Evolutionary conservation across 1,140 invertebrate species (phyloP), one percentile per base, ranked within the genome.

Genomic region (Chionoecetes opilio): DNA sequence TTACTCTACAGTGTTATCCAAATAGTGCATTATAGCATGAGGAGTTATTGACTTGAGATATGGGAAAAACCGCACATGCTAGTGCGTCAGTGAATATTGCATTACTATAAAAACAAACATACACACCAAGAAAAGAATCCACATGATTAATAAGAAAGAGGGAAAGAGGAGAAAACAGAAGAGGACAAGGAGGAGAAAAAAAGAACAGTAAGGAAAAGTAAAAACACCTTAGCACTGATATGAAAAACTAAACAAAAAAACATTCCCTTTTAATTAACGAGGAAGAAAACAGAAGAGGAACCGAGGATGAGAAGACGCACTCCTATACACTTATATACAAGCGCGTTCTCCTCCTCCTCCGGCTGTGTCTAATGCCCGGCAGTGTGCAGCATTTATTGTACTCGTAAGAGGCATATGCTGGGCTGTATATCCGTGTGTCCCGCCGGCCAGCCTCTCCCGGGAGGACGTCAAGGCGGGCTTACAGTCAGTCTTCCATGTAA

Each of bases 321-420:
- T 53, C 46, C 46, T 53, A n/a, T n/a, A n/a, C n/a, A n/a, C n/a
- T n/a, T 46, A 8, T 46, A 46, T 46, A 75, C 63, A 75, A 26
- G n/a, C 63, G 21, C 63, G 21, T 75, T n/a, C 11, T 75, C 63
- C 63, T n/a, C n/a, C 63, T 75, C 63, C 21, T 75, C 63, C 63
- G 6, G 9, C 63, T 75, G 63, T n/a, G 63, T 26, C 63, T 75
- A 75, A 75, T 75, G 63, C 63, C 63, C 21, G 6, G 63, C 21
- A 75, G 63, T 75, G 21, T 75, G n/a, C n/a, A 75, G 63, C 63
- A 75, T 75, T 75, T 75, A 75, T 75, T n/a, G 63, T n/a, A n/a
- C 21, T 75, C 63, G 63, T 75, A 75, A 75, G 63, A 75, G 63
- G 63, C 63, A 75, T 75, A 75, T 75, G 63, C n/a, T 75, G 63